Evolutionary conservation across 2,113 vertebrate species (phyloP), one percentile per base, ranked within the genome.

Genomic region (Xerus inauris): DNA sequence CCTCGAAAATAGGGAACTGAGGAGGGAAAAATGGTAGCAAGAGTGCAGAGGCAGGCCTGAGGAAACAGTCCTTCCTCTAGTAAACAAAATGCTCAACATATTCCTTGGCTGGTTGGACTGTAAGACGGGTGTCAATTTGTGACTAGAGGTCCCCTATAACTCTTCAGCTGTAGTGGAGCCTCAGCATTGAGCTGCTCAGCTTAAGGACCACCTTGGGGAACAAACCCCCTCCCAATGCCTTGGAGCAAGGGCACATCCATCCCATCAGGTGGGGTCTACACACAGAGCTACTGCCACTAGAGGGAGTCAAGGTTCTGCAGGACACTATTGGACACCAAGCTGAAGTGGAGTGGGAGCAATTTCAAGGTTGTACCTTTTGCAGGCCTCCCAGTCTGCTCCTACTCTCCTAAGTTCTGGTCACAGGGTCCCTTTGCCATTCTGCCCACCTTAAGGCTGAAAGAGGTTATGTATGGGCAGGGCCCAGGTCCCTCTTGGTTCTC

Each of bases 281-380:
- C 79, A 0, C 57, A 35, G 28, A 87, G 72, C 72, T 26, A 24
- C n/a, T 69, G 51, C 96, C 97, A 87, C 94, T 96, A 97, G 97
- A 67, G 97, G 95, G 97, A 83, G 91, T 8, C 51, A 40, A 40
- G 72, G 82, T 38, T 91, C 87, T 51, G 40, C 38, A 38, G 87
- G 75, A 94, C 62, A 16, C 20, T 3, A 20, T 54, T 26, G 73
- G 73, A 24, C 4, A 1, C 51, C 2, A 42, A 4, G 28, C 65
- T n/a, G 35, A 38, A 49, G 3, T 0, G 19, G 40, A 93, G 40
- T 35, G 57, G 76, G 93, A 79, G 77, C 87, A 42, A 75, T 85
- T 45, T 92, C 76, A 67, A 92, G 87, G 84, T n/a, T 79, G 76
- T 72, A 64, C 69, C 88, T 47, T 87, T 82, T 13, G 19, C 20